These are phyloP conservation scores for Pollimyrus isidori DNA, from an alignment of 2,113 vertebrate species.

Conservation along the genomic window DNA sequence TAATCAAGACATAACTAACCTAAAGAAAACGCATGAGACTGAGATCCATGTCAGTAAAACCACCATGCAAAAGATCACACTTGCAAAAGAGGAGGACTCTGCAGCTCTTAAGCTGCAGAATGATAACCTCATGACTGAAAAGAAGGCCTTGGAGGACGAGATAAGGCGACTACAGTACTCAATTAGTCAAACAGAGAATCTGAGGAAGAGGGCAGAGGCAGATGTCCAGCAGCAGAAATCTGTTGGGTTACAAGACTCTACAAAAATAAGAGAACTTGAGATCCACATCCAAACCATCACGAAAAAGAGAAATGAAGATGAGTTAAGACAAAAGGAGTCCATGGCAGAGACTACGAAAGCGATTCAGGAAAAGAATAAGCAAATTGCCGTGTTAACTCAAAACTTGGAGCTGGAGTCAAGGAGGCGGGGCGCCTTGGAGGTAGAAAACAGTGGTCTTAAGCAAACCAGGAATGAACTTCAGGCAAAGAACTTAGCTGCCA, in stretches of 20 bases:
- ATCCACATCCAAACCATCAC: constrained; percentile 68
- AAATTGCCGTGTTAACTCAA: constrained; percentile 73
- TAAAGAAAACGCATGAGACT: constrained; percentile 86
- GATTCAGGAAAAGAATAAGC: constrained; percentile 76
- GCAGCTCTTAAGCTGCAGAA: constrained; percentile 65
- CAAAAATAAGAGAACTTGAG: constrained; percentile 80
- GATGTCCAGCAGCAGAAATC: constrained; percentile 77
- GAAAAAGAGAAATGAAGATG: constrained; percentile 69
- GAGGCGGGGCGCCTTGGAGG: constrained; percentile 71
- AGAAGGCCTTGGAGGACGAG: constrained; percentile 83
- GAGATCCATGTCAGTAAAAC: constrained; percentile 92
- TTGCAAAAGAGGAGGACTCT: constrained; percentile 77
- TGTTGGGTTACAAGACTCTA: constrained; percentile 65
- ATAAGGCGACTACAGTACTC: constrained; percentile 74
- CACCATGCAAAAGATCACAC: constrained; percentile 70
- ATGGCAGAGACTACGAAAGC: constrained; percentile 68
- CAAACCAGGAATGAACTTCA: constrained; percentile 74
- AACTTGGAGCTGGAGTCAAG: constrained; percentile 75
- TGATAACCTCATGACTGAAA: constrained; percentile 70
- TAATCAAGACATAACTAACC: constrained; percentile 81
- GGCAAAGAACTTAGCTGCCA: constrained; percentile 60
- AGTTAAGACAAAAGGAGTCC: constrained; percentile 67
- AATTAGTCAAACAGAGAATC: constrained; percentile 67
- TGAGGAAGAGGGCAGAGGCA: constrained; percentile 69
- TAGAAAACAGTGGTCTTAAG: constrained; percentile 73